Conservation (phyloP, 1,140 invertebrate genomes). For the Eueides isabella region DNA sequence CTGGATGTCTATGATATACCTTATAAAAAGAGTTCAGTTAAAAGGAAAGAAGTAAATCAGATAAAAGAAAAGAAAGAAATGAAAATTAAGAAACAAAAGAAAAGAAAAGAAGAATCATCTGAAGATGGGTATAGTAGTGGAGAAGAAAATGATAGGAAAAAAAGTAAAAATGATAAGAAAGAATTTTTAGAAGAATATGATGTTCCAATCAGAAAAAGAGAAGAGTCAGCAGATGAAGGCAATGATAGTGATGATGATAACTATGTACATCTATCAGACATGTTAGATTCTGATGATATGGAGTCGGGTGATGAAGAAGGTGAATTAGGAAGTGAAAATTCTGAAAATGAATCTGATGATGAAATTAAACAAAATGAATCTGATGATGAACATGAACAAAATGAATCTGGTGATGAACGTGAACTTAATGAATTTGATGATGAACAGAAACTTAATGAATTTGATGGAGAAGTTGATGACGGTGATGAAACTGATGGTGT, state of each 20-base stretch:
- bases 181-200: slow-evolving; percentile 64
- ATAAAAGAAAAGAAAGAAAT: slow-evolving; percentile 53
- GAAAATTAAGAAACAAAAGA: slow-evolving; percentile 53
- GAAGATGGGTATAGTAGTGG: slow-evolving; percentile 72
- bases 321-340: slow-evolving; percentile 40
- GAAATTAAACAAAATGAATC: slow-evolving; percentile 26
- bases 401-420: slow-evolving; percentile 34
- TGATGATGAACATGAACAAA: slow-evolving; percentile 21
- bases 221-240: slow-evolving; percentile 50
- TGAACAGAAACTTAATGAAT: slow-evolving; percentile 36
- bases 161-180: slow-evolving; percentile 35
- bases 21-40: slow-evolving; percentile 68
- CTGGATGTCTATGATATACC: slow-evolving; percentile 71
- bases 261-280: slow-evolving; percentile 69
- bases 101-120: slow-evolving; percentile 57
- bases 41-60: slow-evolving; percentile 52
- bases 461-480: slow-evolving; percentile 37
- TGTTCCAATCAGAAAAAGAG: slow-evolving; percentile 54
- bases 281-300: slow-evolving; percentile 67
- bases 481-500: slow-evolving; percentile 38
- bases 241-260: slow-evolving; percentile 70
- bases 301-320: slow-evolving; percentile 45
- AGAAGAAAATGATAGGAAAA: slow-evolving; percentile 48
- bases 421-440: slow-evolving; percentile 39
- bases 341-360: slow-evolving; percentile 30